Evolutionary conservation across 2,888 invertebrate species (phyloP).

Genomic region (Nipponacmea schrenckii): DNA sequence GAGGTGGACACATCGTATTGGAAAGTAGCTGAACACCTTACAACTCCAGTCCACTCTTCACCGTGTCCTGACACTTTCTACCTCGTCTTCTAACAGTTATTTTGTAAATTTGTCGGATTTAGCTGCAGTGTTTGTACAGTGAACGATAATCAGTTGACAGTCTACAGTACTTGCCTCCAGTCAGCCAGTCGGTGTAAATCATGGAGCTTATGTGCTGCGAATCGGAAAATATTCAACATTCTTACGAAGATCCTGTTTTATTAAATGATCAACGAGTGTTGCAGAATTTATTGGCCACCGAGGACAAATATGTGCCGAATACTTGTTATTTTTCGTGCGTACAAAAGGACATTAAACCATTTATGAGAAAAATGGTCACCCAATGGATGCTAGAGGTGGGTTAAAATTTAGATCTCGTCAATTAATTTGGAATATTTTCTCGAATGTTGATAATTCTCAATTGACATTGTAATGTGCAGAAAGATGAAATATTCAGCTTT

Average conservation of each 20-base stretch:
- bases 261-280: constrained; percentile 63
- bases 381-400: constrained; percentile 97
- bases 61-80: no score
- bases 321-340: constrained; percentile 84
- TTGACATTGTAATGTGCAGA: not conserved
- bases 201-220: constrained; percentile 56
- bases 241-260: constrained; percentile 63
- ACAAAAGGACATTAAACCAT: constrained; percentile 88
- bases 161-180: no score
- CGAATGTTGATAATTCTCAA: not conserved
- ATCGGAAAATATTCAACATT: constrained; percentile 46
- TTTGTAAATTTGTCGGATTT: no score
- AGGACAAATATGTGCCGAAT: constrained; percentile 84
- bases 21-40: no score
- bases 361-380: constrained; percentile 91
- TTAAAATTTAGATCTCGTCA: not conserved
- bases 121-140: no score
- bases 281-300: constrained; percentile 78
- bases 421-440: constrained; percentile 13
- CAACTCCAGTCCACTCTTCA: no score
- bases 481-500: constrained; percentile 3
- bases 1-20: no score
- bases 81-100: no score
- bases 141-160: no score
- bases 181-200: not conserved